Conservation (phyloP, 2,113 vertebrate species). For the Thalassoma bifasciatum region DNA sequence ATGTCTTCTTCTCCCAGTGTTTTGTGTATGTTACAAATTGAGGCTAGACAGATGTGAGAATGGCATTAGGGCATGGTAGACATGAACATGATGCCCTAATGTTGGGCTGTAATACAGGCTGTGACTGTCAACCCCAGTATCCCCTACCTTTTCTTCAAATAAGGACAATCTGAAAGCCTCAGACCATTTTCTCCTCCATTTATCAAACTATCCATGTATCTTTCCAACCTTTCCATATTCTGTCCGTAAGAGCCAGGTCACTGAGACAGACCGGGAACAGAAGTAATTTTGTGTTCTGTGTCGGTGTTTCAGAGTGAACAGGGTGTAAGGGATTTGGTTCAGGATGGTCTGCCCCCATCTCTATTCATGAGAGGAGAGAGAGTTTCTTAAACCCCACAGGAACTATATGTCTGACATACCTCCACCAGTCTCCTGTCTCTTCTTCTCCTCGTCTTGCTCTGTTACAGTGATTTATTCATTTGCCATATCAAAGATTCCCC, state of each 20-base stretch:
- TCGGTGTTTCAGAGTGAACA: constrained; percentile 42
- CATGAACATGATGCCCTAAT: too few species aligned
- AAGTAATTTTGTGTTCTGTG: constrained; percentile 49
- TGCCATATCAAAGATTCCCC: constrained; percentile 74
- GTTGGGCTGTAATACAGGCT: too few species aligned
- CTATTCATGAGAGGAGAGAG: constrained; percentile 75
- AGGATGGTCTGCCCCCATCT: constrained; percentile 61
- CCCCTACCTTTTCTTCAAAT: too few species aligned
- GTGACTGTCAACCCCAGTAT: too few species aligned
- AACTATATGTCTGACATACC: constrained; percentile 63
- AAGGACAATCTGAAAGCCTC: too few species aligned
- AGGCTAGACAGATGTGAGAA: too few species aligned
- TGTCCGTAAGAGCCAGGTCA: constrained; percentile 22
- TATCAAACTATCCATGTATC: too few species aligned
- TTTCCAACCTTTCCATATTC: not conserved
- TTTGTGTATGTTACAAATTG: too few species aligned
- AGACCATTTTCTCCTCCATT: too few species aligned
- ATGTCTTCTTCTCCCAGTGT: too few species aligned
- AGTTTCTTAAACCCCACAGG: constrained; percentile 55
- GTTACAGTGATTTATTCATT: constrained; percentile 77
- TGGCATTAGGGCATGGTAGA: too few species aligned
- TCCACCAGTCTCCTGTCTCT: constrained; percentile 50
- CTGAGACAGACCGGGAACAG: constrained; percentile 29
- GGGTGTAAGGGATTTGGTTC: constrained; percentile 49
- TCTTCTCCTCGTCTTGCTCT: constrained; percentile 64